Evolutionary conservation across 2,888 invertebrate species (phyloP), one percentile per base, ranked within the genome.

Genomic region (Cerceris rybyensis): DNA sequence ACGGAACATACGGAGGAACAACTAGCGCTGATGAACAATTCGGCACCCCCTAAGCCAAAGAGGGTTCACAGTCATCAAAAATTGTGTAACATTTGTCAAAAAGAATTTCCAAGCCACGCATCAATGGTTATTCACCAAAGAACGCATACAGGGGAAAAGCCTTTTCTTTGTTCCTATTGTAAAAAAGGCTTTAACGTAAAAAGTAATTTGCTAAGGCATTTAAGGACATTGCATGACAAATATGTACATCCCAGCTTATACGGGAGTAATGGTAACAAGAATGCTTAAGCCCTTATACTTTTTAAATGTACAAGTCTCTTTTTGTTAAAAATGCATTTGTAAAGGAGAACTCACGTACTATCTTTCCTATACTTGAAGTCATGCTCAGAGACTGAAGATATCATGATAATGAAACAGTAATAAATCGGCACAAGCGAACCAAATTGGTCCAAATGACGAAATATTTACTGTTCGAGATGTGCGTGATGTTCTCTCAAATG

Each of bases 1-100:
- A 96, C 95, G 90, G 95, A 96, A 46, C 97, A 97, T 92, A 97
- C 97, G 0, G 97, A 97, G 90, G 95, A 94, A 78, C 96, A 97
- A 93, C 93, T 97, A 93, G 96, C 96, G 91, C 93, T 96, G 91
- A 96, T 95, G 93, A 96, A 96, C 93, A 95, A 95, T 92, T 95
- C 95, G 91, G 94, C 94, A 89, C 94, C 95, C 90, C 95, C 95
- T 90, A 94, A 94, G 93, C 92, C 92, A 42, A 92, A 92, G 71
- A 89, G 92, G 81, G 91, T 92, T 52, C 92, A 92, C 81, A 92
- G 90, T 80, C 92, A 92, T 78, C 91, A 92, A 80, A 92, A 92
- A 66, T 86, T 92, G 63, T 96, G 96, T 92, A 92, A 94, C 87
- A 94, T 95, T 77, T 96, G 96, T 93, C 94, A 95, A 91, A 96